These are phyloP conservation scores for Alligator sinensis DNA, from an alignment of 2,113 vertebrate species.

Conservation along the genomic window DNA sequence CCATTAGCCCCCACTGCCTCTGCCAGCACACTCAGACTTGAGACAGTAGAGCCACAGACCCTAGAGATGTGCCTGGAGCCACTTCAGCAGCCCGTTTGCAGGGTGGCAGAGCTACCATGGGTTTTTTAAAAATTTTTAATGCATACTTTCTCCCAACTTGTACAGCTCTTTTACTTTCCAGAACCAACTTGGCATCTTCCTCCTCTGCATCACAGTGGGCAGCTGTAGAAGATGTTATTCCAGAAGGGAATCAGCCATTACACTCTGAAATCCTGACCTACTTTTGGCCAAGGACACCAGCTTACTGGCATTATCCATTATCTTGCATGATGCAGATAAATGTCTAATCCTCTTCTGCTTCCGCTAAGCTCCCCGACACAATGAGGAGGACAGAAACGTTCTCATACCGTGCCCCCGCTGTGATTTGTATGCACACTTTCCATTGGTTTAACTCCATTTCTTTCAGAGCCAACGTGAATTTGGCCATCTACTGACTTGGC, in stretches of 20 bases:
- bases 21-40: neutral
- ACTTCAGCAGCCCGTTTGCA: neutral
- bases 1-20: slow-evolving; percentile 3
- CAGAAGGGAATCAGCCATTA: neutral
- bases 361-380: neutral
- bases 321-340: neutral
- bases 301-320: neutral
- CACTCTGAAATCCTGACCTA: neutral
- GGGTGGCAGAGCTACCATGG: rapidly evolving
- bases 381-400: neutral
- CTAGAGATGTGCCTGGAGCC: neutral
- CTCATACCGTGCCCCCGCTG: neutral
- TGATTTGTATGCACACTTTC: neutral
- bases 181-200: neutral
- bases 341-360: neutral
- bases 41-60: neutral
- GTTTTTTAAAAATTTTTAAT: neutral
- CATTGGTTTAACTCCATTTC: neutral
- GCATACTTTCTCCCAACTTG: neutral
- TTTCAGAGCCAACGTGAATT: neutral
- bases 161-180: neutral
- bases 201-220: neutral
- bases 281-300: neutral
- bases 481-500: neutral
- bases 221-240: neutral